Percentiles rank a stretch among this genome's conserved stretches.
Evolutionary conservation across 2,797 vertebrate genomes (phyloP).

Genomic region (Takifugu rubripes): DNA sequence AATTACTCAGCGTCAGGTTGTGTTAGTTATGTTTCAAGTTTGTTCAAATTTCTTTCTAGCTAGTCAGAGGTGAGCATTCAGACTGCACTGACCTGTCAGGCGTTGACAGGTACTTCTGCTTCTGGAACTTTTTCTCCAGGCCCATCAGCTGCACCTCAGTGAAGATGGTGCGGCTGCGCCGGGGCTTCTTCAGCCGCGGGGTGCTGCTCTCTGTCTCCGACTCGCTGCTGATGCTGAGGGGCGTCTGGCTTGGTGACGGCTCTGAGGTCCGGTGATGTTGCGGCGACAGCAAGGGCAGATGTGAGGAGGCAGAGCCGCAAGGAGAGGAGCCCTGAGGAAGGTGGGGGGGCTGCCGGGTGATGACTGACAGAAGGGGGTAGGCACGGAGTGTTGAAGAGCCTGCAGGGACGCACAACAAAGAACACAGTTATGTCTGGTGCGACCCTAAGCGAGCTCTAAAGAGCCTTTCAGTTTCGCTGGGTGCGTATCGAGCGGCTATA

Average conservation of each 20-base stretch:
- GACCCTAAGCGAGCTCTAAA: conserved; percentile 14
- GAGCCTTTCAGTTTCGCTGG: conserved; percentile 23
- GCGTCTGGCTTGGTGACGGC: conserved; percentile 69
- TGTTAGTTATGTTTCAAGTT: too few species aligned
- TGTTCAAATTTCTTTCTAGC: too few species aligned
- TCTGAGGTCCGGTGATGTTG: conserved; percentile 57
- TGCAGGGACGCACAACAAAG: conserved; percentile 51
- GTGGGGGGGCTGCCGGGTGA: conserved; percentile 85
- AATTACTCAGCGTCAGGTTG: not conserved
- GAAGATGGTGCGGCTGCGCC: conserved; percentile 96
- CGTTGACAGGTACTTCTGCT: conserved; percentile 97
- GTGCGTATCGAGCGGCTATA: conserved; percentile 52
- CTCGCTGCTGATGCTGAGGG: conserved; percentile 87
- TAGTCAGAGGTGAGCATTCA: too few species aligned
- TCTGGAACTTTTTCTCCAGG: conserved; percentile 99
- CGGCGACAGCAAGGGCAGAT: conserved; percentile 76
- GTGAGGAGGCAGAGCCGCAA: conserved; percentile 49
- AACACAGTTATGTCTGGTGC: conserved; percentile 13
- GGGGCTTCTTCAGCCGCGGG: conserved; percentile 86
- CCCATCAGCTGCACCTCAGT: conserved; percentile 98
- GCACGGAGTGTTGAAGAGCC: conserved; percentile 85
- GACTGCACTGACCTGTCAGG: conserved; percentile 86
- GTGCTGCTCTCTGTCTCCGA: conserved; percentile 86
- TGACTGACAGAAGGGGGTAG: conserved; percentile 90
- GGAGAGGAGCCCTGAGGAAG: conserved; percentile 42